Conservation (phyloP, 2,113 vertebrate species). For the Prinia subflava region DNA sequence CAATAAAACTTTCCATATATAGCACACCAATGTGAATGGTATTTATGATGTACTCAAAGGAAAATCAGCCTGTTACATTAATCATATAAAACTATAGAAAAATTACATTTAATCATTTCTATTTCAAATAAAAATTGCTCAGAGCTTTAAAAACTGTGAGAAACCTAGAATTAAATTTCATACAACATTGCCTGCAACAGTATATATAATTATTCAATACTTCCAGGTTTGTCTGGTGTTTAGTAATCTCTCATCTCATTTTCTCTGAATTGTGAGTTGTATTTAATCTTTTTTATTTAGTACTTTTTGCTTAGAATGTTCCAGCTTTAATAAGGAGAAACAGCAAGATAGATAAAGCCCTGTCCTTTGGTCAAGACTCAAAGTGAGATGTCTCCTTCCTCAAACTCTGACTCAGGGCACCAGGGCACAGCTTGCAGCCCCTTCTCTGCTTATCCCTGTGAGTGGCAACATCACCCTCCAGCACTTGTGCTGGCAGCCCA, state of each 20-base stretch:
- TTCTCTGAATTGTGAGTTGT: neutral
- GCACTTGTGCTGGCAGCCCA: neutral
- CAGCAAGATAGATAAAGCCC: neutral
- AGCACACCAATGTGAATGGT: constrained; percentile 11
- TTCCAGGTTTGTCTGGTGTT: constrained; percentile 27
- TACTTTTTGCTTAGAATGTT: neutral
- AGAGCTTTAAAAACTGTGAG: constrained; percentile 27
- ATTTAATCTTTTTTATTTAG: constrained; percentile 14
- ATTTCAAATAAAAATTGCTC: constrained; percentile 50
- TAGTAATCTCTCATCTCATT: constrained; percentile 25
- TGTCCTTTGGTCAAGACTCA: neutral
- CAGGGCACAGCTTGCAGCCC: neutral
- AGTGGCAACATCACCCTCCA: neutral
- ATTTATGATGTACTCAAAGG: constrained; percentile 20
- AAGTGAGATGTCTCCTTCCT: neutral
- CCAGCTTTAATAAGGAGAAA: neutral
- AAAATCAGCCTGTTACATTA: constrained; percentile 28
- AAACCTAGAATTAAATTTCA: constrained; percentile 49
- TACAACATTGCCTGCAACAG: constrained; percentile 40
- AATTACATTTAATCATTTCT: constrained; percentile 40
- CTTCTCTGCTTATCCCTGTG: neutral
- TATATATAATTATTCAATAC: constrained; percentile 39
- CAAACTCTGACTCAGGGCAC: neutral
- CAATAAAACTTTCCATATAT: constrained; percentile 57
- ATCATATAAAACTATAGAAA: constrained; percentile 51